Evolutionary conservation across 2,888 invertebrate genomes (phyloP).

Genomic region (Glomeris marginata): DNA sequence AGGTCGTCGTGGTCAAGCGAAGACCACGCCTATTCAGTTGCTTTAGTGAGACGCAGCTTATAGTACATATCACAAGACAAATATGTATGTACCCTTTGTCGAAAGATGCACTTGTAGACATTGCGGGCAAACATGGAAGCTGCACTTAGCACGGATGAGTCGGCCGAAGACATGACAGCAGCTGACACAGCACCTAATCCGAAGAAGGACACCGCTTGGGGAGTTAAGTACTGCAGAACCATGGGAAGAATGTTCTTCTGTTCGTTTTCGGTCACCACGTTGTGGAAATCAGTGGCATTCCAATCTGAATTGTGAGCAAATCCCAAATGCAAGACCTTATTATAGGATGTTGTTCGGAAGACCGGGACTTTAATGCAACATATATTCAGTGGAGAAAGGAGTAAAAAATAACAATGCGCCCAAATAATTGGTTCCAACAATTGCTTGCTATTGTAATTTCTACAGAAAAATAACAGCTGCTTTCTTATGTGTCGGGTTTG

Average conservation of each 20-base stretch:
- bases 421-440: background rate
- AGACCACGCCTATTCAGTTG: no score
- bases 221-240: slow-evolving; percentile 92
- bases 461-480: slow-evolving; percentile 3
- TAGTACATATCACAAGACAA: no score
- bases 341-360: background rate
- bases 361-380: no score
- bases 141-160: slow-evolving; percentile 94
- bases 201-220: slow-evolving; percentile 90
- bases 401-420: no score
- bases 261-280: slow-evolving; percentile 34
- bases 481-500: no score
- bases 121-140: slow-evolving; percentile 99
- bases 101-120: slow-evolving; percentile 91
- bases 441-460: slow-evolving; percentile 5
- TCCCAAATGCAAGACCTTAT: background rate
- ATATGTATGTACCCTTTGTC: slow-evolving; percentile 50
- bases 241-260: slow-evolving; percentile 92
- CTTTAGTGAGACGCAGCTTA: no score
- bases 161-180: slow-evolving; percentile 98
- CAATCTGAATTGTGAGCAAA: slow-evolving; percentile 50
- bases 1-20: no score
- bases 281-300: slow-evolving; percentile 74
- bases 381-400: no score
- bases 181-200: slow-evolving; percentile 97